Percentiles rank a stretch among this genome's conserved stretches.
These are phyloP conservation scores for Cetonia aurata DNA, from an alignment of 2,888 invertebrate species.

Conservation along the genomic window DNA sequence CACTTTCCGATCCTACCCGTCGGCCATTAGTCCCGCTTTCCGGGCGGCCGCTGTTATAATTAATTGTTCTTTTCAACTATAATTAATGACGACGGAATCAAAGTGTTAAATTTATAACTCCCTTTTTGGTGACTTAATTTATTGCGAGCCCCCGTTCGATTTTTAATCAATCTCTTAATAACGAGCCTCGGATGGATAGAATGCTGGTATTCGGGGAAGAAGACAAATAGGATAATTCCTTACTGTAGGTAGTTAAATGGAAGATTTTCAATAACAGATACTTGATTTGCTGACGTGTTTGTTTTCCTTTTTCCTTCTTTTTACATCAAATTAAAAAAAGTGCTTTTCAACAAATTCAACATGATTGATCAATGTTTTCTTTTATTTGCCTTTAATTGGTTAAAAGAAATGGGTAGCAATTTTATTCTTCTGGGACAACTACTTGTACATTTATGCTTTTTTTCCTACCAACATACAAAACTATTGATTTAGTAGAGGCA, in stretches of 20 bases:
- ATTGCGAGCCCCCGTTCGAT: conserved; percentile 35
- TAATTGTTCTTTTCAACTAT: conserved; percentile 48
- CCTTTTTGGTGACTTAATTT: conserved; percentile 43
- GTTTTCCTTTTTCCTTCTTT: not conserved
- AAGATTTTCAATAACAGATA: too few relatives aligned
- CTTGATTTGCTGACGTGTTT: not conserved
- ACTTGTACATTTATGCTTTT: too few relatives aligned
- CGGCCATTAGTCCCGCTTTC: not conserved
- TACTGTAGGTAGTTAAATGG: not conserved
- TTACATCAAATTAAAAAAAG: not conserved
- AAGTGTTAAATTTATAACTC: conserved; percentile 45
- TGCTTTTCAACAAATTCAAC: too few relatives aligned
- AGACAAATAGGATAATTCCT: conserved; percentile 35
- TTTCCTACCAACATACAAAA: too few relatives aligned
- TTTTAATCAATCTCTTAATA: conserved; percentile 43
- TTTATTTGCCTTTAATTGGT: too few relatives aligned
- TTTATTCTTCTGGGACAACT: too few relatives aligned
- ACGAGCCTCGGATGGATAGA: not conserved
- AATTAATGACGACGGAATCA: conserved; percentile 49
- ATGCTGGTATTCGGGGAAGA: not conserved
- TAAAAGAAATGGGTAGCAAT: too few relatives aligned
- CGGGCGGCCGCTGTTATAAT: conserved; percentile 40
- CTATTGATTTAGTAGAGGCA: too few relatives aligned
- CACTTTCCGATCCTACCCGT: not conserved
- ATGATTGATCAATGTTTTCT: too few relatives aligned